Base-by-base conservation (phyloP, 2,113 vertebrate species). In the Myrmecobius fasciatus region DNA sequence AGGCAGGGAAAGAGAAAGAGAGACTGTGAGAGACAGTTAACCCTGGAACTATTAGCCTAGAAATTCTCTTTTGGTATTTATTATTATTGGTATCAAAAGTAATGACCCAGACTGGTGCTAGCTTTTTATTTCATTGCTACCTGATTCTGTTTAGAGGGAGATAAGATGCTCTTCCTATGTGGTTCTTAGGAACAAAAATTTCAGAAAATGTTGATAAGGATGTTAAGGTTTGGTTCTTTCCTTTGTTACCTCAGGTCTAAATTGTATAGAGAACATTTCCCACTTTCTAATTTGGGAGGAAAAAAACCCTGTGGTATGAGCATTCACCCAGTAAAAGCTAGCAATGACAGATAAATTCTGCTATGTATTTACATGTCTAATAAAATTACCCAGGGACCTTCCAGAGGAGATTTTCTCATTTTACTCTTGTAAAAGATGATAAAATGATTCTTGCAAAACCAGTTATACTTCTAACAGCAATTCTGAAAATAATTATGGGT, bases 401-500 rank as follows among this genome's bases (percentile, higher is more conserved):
- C 60, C 93, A 47, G 25, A 31, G 54, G 91, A 90, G 48, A 25
- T 12, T 36, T 31, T 24, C 52, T 49, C 67, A 90, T 1, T 56
- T 92, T 2, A 4, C 8, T 56, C 60, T 54, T 0, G 0, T 1
- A 91, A 52, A 25, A 0, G 2, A 36, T 53, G 52, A 48, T 43
- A 83, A 43, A 24, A 83, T 89, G 17, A 75, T 56, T 26, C 25
- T 52, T 92, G 52, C 31, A 9, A 0, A 48, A 75, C 90, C 47
- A 20, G 0, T 9, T 20, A 2, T 25, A 6, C 67, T 90, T 49
- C 89, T 91, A 11, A 4, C 1, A 28, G 60, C 43, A 25, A 28
- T 53, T 91, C 93, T 91, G 91, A 95, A 91, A 91, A 53, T 52
- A 47, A 60, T 91, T 89, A 56, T 60, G 95, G 92, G 53, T 93